Evolutionary conservation across 2,888 invertebrate species (phyloP).

Genomic region (Cephalotes varians): DNA sequence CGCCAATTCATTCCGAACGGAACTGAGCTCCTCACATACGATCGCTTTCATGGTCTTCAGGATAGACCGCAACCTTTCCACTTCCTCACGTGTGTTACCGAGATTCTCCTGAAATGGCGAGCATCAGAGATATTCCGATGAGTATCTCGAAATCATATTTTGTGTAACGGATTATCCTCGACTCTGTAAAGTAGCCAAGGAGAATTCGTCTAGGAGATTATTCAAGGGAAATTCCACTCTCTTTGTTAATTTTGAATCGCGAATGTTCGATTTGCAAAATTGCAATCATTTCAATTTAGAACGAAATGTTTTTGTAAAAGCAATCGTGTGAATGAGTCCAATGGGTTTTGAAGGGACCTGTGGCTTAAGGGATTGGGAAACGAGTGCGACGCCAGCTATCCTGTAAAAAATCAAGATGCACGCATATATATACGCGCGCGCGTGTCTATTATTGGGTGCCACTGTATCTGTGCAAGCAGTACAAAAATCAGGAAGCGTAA

Average conservation of each 20-base stretch:
- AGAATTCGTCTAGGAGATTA: conserved; percentile 26
- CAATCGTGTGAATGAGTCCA: conserved; percentile 52
- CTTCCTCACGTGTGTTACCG: conserved; percentile 89
- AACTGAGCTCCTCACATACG: conserved; percentile 75
- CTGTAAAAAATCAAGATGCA: conserved; percentile 79
- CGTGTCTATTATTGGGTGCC: neutral
- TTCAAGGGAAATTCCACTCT: neutral
- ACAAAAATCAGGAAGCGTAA: conserved; percentile 4
- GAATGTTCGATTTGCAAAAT: conserved; percentile 25
- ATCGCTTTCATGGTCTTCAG: conserved; percentile 78
- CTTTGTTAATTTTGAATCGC: conserved; percentile 10
- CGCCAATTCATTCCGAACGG: conserved; percentile 88
- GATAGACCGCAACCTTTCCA: conserved; percentile 87
- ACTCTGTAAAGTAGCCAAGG: neutral
- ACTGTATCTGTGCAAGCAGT: conserved; percentile 22
- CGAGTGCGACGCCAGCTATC: conserved; percentile 86
- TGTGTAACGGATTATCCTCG: conserved; percentile 28
- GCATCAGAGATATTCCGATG: conserved; percentile 35
- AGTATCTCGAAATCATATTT: conserved; percentile 8
- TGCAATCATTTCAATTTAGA: conserved; percentile 24
- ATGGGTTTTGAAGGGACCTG: conserved; percentile 41
- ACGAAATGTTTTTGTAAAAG: conserved; percentile 41
- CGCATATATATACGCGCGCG: conserved; percentile 59
- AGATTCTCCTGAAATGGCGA: conserved; percentile 90
- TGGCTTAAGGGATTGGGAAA: conserved; percentile 71